Conservation (phyloP, 2,797 vertebrate genomes). For the Neosilurus mollespiculum region DNA sequence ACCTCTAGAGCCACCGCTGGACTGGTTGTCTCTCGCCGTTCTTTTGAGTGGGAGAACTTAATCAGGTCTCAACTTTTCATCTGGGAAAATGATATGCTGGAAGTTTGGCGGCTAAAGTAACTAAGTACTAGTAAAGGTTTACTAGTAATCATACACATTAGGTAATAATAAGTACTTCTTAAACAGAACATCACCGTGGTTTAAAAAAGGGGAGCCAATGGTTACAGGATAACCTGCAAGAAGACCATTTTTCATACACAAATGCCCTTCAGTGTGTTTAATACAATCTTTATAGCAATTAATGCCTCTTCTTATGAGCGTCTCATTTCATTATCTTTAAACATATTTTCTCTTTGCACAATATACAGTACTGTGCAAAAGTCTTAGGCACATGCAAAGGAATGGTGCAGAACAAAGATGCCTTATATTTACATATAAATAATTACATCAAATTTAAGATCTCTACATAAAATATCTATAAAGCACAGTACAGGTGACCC, state of each 20-base stretch:
- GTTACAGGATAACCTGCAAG: background rate
- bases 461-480: too few species aligned
- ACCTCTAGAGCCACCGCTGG: conserved; percentile 31
- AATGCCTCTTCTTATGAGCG: background rate
- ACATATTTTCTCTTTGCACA: background rate
- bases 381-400: too few species aligned
- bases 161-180: background rate
- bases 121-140: background rate
- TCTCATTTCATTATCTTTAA: background rate
- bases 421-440: too few species aligned
- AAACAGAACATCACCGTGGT: background rate
- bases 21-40: conserved; percentile 50
- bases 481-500: too few species aligned
- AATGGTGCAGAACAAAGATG: too few species aligned
- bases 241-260: background rate
- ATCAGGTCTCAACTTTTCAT: background rate
- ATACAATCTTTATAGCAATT: background rate
- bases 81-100: background rate
- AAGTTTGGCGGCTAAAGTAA: background rate
- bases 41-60: conserved; percentile 24
- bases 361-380: too few species aligned
- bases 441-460: too few species aligned
- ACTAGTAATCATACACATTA: too few species aligned
- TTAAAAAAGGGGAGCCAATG: background rate
- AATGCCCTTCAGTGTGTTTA: too few species aligned